Evolutionary conservation across 2,797 vertebrate species (phyloP), one percentile per base, ranked within the genome.

Genomic region (Ctenopoma multispine): DNA sequence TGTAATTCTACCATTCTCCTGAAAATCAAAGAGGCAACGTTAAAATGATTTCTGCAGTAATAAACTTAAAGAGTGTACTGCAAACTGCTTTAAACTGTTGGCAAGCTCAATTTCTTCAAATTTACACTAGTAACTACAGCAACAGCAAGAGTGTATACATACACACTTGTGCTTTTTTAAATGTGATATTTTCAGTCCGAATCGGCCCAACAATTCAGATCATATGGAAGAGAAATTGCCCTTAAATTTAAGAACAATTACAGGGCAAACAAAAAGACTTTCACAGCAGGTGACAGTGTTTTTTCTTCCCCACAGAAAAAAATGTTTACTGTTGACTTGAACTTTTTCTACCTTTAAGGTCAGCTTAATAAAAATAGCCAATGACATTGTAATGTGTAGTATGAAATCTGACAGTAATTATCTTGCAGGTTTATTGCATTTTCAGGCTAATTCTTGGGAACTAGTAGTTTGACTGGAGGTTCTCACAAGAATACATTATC

Each of bases 401-500:
- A 70, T 70, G 77, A 84, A 85, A 87, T 86, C 72, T 57, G 80
- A 80, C 71, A 51, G 65, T 47, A 80, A 85, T 77, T 65, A 74
- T 76, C 75, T 79, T 59, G 24, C 31, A 48, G 38, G 60, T 57
- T 69, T 59, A 44, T 62, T 68, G 14, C 17, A 2, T 73, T 77
- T 77, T 62, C 66, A 50, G 44, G 12, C 21, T 21, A 29, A 50
- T 49, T n/a, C 34, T 47, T 23, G 63, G 43, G 24, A 75, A 58
- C 67, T 10, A 34, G 50, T 17, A 40, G 21, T 43, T 69, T 27
- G 21, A 53, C 60, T 80, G 43, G n/a, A 68, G 41, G 63, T 72
- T 91, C 85, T 89, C 90, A 90, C 65, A 34, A 81, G 1, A 82
- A 82, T 27, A 53, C 71, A 84, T 89, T 84, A 92, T 92, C 92